phyloP scores from a whole-genome alignment of 2,888 invertebrate genomes.

The Agonum fuliginosum region DNA sequence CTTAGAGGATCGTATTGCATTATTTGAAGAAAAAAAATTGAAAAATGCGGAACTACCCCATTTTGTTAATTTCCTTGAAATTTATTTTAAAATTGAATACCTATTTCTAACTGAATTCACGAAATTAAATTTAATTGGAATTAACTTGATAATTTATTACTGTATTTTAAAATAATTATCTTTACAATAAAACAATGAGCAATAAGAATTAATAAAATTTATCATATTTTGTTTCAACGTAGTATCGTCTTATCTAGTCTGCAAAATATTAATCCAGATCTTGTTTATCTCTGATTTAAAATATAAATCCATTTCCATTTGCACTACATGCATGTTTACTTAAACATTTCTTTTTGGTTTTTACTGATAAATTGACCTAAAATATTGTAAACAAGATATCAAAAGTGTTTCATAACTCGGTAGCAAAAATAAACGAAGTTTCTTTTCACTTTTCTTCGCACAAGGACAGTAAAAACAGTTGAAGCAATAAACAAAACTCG shows the following conservation, averaged over 20 bases:
- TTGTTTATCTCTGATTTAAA: background rate
- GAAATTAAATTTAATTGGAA: too few species aligned
- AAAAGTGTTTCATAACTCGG: constrained; percentile 12
- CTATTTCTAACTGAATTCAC: too few species aligned
- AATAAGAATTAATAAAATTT: background rate
- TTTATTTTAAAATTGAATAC: too few species aligned
- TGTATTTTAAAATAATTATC: too few species aligned
- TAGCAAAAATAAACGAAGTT: constrained; percentile 25
- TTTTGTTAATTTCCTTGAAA: too few species aligned
- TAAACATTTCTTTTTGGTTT: background rate
- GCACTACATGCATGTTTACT: background rate
- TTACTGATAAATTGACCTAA: constrained; percentile 4
- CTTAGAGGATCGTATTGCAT: too few species aligned
- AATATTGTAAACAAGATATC: constrained; percentile 26
- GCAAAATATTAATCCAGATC: background rate
- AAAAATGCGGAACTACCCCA: too few species aligned
- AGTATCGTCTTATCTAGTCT: background rate
- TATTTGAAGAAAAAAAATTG: too few species aligned
- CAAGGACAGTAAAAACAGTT: background rate
- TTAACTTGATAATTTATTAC: too few species aligned
- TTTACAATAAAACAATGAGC: background rate
- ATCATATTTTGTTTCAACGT: background rate
- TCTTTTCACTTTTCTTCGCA: constrained; percentile 25
- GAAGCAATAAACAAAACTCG: constrained; percentile 27
- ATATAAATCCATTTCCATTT: background rate